phyloP scores from a whole-genome alignment of 2,113 vertebrate species.

The Pipra filicauda region DNA sequence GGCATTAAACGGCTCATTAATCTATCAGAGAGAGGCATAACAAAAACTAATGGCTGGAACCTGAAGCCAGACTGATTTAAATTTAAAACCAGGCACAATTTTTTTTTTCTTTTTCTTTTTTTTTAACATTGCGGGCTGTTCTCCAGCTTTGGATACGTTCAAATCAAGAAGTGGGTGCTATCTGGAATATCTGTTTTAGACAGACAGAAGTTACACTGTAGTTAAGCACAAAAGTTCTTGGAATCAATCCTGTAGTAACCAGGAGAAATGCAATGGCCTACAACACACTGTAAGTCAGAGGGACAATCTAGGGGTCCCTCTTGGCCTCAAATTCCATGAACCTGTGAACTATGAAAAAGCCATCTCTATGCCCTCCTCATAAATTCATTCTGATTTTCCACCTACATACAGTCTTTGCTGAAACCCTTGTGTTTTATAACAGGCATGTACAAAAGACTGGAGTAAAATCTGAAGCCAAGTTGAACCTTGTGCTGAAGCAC shows the following conservation, averaged over 20 bases:
- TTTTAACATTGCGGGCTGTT: background rate
- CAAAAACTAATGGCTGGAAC: constrained; percentile 56
- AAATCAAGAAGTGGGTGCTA: background rate
- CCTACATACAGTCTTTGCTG: background rate
- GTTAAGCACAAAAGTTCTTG: background rate
- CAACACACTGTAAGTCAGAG: rapidly evolving
- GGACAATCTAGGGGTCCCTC: background rate
- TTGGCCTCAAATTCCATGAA: background rate
- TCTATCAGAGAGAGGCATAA: constrained; percentile 39
- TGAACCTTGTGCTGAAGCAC: background rate
- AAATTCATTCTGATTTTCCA: background rate
- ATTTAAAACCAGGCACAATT: background rate
- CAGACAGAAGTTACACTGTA: background rate
- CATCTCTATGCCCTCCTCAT: background rate
- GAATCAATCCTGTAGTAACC: background rate
- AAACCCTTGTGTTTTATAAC: background rate
- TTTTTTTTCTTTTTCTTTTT: background rate
- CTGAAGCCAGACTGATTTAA: constrained; percentile 25
- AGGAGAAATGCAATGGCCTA: background rate
- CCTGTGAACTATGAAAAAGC: background rate
- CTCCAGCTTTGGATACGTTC: background rate
- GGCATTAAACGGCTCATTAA: constrained; percentile 63
- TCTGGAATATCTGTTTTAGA: background rate
- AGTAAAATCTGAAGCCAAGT: background rate
- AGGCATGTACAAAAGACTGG: background rate